Base-by-base conservation (phyloP, 1,140 invertebrate species). In the Lepeophtheirus salmonis region DNA sequence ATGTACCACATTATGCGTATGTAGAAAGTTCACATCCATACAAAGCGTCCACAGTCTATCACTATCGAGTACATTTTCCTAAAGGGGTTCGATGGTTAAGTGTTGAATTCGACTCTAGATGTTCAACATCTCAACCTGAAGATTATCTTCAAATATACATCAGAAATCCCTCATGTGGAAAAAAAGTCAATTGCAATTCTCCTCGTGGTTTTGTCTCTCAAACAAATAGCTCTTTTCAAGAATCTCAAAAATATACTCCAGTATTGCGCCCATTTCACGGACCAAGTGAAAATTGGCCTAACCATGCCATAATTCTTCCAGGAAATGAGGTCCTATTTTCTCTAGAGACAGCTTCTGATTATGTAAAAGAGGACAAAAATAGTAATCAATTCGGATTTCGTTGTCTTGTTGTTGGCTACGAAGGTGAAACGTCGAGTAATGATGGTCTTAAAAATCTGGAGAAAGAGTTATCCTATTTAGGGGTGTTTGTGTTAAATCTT, bases 1-100 rank as follows among this genome's bases (percentile, higher is more conserved):
- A 26, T n/a, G 17, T 22, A 22, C 56, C 65, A 52, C 85, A 90
- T 73, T 92, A 91, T 68, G 84, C 88, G 10, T 81, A 89, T 75
- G 79, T 96, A 6, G 90, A 97, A 74, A 94, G 89, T 70, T 88
- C 92, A 26, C 94, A 97, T 77, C 94, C 92, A 0, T 97, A 97
- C 71, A 89, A 89, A 72, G 82, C 85, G 41, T 83, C 89, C 2
- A 81, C 81, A 53, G 84, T 94, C 13, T 82, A 80, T 30, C 86
- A 86, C 73, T 91, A 89, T 65, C 84, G 86, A 71, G 88, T 95
- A 1, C 76, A 80, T 50, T 97, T 97, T 74, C 89, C 91, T 0
- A 73, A 82, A 12, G 78, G 76, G 63, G 87, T 97, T 0, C 82
- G 88, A 64, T 96, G 90, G 86, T 77, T 97, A 67, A 83, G 83